A percentile compares a stretch with the other conserved stretches of the same genome.
Conservation (phyloP, 2,888 invertebrate species). For the Drosophila borborema region DNA sequence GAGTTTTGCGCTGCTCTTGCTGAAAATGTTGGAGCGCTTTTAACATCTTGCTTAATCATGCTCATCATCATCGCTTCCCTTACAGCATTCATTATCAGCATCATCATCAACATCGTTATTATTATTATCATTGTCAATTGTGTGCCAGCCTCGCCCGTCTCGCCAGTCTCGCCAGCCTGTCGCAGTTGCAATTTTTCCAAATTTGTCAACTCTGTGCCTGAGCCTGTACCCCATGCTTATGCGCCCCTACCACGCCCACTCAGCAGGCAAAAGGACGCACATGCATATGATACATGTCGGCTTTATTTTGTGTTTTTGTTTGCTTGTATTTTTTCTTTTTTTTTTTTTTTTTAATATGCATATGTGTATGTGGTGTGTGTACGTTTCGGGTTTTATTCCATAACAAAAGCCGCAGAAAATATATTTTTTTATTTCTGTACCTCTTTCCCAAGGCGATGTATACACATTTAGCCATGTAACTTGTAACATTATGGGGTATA, state of each 20-base stretch:
- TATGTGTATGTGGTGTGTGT: background rate
- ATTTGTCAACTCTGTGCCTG: slow-evolving; percentile 68
- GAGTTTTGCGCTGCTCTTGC: slow-evolving; percentile 38
- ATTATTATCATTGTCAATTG: slow-evolving; percentile 41
- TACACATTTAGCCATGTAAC: background rate
- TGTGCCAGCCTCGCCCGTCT: slow-evolving; percentile 1
- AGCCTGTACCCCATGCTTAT: background rate
- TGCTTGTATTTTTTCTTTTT: background rate
- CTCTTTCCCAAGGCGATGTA: background rate
- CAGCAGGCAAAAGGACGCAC: slow-evolving; percentile 34
- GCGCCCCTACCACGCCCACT: background rate
- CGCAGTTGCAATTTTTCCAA: slow-evolving; percentile 72
- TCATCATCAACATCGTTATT: slow-evolving; percentile 2
- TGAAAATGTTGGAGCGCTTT: slow-evolving; percentile 41
- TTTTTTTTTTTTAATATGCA: background rate
- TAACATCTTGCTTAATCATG: slow-evolving; percentile 52
- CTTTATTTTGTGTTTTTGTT: slow-evolving; percentile 41
- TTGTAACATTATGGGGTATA: background rate
- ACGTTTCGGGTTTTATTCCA: slow-evolving; percentile 1
- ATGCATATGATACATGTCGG: slow-evolving; percentile 69
- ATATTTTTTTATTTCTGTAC: slow-evolving; percentile 15
- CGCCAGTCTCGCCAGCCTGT: slow-evolving; percentile 19
- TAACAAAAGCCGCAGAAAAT: slow-evolving; percentile 46
- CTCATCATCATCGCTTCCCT: slow-evolving; percentile 16
- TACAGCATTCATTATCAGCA: slow-evolving; percentile 29